These are phyloP conservation scores for Callocephalon fimbriatum DNA, from an alignment of 2,113 vertebrate genomes.

Conservation along the genomic window DNA sequence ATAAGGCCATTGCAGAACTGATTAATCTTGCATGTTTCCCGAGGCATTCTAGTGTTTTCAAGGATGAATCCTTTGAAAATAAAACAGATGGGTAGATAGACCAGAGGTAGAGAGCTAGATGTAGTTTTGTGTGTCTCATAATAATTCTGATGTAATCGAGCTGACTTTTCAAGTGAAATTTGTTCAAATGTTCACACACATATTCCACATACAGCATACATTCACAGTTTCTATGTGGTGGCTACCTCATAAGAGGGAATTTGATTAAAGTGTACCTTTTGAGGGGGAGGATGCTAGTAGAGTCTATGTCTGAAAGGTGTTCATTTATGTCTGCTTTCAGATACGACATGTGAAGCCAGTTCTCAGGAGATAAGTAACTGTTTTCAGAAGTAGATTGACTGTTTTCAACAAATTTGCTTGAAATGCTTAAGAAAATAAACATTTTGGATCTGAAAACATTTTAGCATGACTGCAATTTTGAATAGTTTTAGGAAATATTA, in stretches of 20 bases:
- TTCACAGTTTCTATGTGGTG: neutral
- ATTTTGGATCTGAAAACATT: neutral
- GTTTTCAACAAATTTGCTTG: neutral
- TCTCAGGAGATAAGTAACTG: neutral
- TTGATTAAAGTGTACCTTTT: neutral
- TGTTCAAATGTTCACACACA: neutral
- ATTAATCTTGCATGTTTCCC: neutral
- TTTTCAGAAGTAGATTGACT: neutral
- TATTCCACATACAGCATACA: neutral
- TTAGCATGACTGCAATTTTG: neutral
- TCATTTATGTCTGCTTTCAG: neutral
- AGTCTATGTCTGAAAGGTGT: neutral
- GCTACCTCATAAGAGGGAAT: neutral
- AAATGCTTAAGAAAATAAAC: neutral
- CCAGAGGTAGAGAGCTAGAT: neutral
- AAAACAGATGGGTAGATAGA: neutral
- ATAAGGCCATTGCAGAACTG: neutral
- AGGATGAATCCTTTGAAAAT: neutral
- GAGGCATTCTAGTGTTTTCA: neutral
- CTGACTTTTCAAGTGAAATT: neutral
- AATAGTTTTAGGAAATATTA: neutral
- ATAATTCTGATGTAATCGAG: neutral
- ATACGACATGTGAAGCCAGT: neutral
- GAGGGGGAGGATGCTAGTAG: neutral
- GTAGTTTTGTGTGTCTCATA: neutral